Percentiles rank a stretch among this genome's conserved stretches.
These are phyloP conservation scores for Pseudopodoces humilis DNA, from an alignment of 2,113 vertebrate species.

Conservation along the genomic window DNA sequence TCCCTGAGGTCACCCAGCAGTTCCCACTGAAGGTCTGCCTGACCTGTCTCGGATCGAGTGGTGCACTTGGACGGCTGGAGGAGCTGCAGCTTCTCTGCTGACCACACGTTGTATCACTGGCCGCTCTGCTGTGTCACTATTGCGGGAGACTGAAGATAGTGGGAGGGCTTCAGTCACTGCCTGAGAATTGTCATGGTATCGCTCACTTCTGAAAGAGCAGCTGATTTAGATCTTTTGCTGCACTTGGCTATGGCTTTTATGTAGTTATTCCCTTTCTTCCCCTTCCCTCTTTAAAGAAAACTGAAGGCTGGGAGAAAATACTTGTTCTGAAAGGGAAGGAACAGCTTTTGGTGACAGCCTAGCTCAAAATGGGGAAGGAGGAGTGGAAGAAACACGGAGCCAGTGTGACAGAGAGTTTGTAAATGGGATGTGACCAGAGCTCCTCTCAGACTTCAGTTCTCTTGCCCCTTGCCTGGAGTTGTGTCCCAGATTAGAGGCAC, in stretches of 20 bases:
- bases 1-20: constrained; percentile 95
- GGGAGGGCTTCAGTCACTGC: not conserved
- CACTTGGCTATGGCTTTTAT: not conserved
- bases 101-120: not conserved
- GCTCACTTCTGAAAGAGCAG: not conserved
- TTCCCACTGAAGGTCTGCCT: constrained; percentile 83
- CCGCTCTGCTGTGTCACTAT: not conserved
- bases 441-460: not conserved
- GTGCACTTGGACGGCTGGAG: not conserved
- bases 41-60: accelerated
- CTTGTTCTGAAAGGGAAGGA: not conserved
- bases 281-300: not conserved
- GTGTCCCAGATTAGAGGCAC: not conserved
- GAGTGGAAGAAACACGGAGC: not conserved
- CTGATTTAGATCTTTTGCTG: not conserved
- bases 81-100: not conserved
- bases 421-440: not conserved
- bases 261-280: not conserved
- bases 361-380: not conserved
- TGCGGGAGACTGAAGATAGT: not conserved
- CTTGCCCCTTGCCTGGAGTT: accelerated
- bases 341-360: not conserved
- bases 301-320: not conserved
- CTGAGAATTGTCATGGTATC: not conserved
- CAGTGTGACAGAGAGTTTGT: not conserved